Base-by-base conservation (phyloP, 2,113 vertebrate genomes). In the Equus przewalskii region DNA sequence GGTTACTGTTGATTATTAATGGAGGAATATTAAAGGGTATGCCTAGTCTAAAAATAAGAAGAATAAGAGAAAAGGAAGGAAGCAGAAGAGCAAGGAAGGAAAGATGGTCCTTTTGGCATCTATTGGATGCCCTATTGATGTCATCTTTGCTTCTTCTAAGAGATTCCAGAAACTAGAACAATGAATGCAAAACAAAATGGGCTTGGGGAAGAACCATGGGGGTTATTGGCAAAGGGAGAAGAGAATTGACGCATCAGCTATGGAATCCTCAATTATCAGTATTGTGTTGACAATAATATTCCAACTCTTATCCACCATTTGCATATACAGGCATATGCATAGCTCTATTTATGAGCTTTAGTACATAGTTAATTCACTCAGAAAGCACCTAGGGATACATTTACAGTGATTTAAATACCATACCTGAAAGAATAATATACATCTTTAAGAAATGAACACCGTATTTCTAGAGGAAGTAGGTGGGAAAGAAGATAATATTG, bases 371-470 rank as follows among this genome's bases (percentile, higher is more conserved):
- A 86, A 72, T 67, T 79, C 22, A 84, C 9, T 84, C 33, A 70
- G 24, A 75, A 82, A 96, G 80, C 30, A 78, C 6, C 16, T 54
- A 83, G 24, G n/a, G 33, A 44, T 70, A 15, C 0, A 26, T 72
- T 67, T 85, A 12, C 46, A 92, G 7, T 79, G 60, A 86, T 26
- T 67, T 75, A 65, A 88, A 76, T 81, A 81, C 1, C 11, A 78
- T 7, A 54, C 30, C 60, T 81, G 33, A 85, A 76, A 96, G 16
- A 67, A 81, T 46, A 65, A 51, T 15, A n/a, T 1, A 21, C 36
- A 62, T 28, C 28, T 93, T 82, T 89, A 86, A 70, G 26, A 76
- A 91, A 95, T 91, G 33, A 94, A 24, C 36, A 56, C 49, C 22
- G 1, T 64, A 67, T 58, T 80, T 73, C 54, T 92, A 54, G 54